Evolutionary conservation across 2,888 invertebrate genomes (phyloP).

Genomic region (Zygothrica quintamaculata): DNA sequence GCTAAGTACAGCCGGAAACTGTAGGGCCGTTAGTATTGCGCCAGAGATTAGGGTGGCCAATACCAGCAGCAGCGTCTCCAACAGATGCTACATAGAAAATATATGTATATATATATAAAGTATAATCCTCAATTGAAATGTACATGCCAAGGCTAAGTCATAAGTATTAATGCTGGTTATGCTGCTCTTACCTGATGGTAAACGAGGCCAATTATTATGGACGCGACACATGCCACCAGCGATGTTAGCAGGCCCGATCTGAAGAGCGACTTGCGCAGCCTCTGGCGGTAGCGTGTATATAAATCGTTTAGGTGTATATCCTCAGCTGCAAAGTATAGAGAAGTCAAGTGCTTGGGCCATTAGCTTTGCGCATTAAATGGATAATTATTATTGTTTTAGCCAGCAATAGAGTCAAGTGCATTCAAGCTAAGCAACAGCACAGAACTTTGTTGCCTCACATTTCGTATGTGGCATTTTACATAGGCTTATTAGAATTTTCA

Average conservation of each 20-base stretch:
- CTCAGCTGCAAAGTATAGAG: slow-evolving; percentile 76
- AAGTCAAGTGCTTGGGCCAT: slow-evolving; percentile 40
- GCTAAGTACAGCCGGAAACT: slow-evolving; percentile 84
- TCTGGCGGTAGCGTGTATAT: slow-evolving; percentile 84
- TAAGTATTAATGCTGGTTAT: slow-evolving; percentile 1
- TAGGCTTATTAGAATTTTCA: too few species aligned
- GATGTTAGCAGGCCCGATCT: slow-evolving; percentile 84
- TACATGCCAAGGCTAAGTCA: too few species aligned
- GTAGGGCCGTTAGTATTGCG: slow-evolving; percentile 83
- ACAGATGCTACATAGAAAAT: slow-evolving; percentile 61
- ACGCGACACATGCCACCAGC: slow-evolving; percentile 82
- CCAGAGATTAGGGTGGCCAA: slow-evolving; percentile 82
- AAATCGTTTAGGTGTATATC: slow-evolving; percentile 84
- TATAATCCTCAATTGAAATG: too few species aligned
- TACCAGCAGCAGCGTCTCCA: slow-evolving; percentile 78
- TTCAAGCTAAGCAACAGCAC: too few species aligned
- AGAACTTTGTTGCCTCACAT: too few species aligned
- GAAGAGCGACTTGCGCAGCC: slow-evolving; percentile 84
- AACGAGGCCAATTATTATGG: slow-evolving; percentile 82
- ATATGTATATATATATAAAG: slow-evolving; percentile 1
- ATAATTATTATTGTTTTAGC: slow-evolving; percentile 33
- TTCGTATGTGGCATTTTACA: too few species aligned
- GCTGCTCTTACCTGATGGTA: slow-evolving; percentile 78
- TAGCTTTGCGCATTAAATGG: slow-evolving; percentile 43
- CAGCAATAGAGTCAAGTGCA: too few species aligned